phyloP scores from a whole-genome alignment of 2,797 vertebrate genomes.

The Cottoperca gobio region DNA sequence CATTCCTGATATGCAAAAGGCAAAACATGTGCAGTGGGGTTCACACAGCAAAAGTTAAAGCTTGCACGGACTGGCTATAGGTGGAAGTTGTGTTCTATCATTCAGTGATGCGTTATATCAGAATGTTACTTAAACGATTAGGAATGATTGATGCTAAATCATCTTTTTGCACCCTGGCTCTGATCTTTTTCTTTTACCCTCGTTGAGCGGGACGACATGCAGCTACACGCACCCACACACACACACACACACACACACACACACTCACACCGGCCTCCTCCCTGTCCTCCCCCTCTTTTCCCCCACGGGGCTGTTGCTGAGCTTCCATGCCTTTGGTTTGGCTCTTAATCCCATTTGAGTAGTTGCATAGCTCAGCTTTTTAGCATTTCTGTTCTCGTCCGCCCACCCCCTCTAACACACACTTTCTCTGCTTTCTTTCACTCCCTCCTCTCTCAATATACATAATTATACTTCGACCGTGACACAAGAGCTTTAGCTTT shows the following conservation, averaged over 20 bases:
- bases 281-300: slow-evolving; percentile 20
- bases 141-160: slow-evolving; percentile 68
- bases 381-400: slow-evolving; percentile 54
- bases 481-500: slow-evolving; percentile 21
- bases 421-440: slow-evolving; percentile 27
- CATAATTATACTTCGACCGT: slow-evolving; percentile 53
- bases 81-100: slow-evolving; percentile 25
- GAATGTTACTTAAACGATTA: slow-evolving; percentile 61
- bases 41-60: slow-evolving; percentile 19
- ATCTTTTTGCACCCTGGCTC: slow-evolving; percentile 52
- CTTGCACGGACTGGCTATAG: slow-evolving; percentile 51
- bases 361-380: slow-evolving; percentile 74
- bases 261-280: background rate
- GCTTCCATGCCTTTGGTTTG: slow-evolving; percentile 54
- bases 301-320: slow-evolving; percentile 60
- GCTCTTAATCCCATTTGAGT: slow-evolving; percentile 60
- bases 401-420: background rate
- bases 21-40: slow-evolving; percentile 12
- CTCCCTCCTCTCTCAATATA: slow-evolving; percentile 7
- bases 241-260: slow-evolving; percentile 1
- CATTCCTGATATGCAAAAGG: slow-evolving; percentile 10
- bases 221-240: slow-evolving; percentile 58
- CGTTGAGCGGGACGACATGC: slow-evolving; percentile 49
- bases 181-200: slow-evolving; percentile 51
- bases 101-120: slow-evolving; percentile 15